A percentile compares a stretch with the other conserved stretches of the same genome.
phyloP scores from a whole-genome alignment of 2,113 vertebrate species.

The zebrafish (Danio rerio) region GRCz12tu NC_133176.1:50885001-50885500 shows the following conservation, averaged over 20 bases:
- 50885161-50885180: constrained; percentile 14
- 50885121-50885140: not conserved
- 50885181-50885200: not conserved
- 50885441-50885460: too few relatives aligned
- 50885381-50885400: too few relatives aligned
- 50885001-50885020: not conserved
- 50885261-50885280: not conserved
- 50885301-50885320: not conserved
- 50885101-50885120: not conserved
- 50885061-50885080: not conserved
- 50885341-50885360: too few relatives aligned
- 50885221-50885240: constrained; percentile 3
- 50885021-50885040: not conserved
- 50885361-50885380: too few relatives aligned
- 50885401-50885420: too few relatives aligned
- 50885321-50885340: constrained; percentile 14
- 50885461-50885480: too few relatives aligned
- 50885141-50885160: not conserved
- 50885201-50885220: constrained; percentile 2
- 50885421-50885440: too few relatives aligned
- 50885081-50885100: not conserved
- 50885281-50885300: not conserved
- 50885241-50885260: constrained; percentile 9
- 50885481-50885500: too few relatives aligned
- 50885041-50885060: not conserved